Conservation (phyloP, 2,888 invertebrate species). For the Germaria angustata region DNA sequence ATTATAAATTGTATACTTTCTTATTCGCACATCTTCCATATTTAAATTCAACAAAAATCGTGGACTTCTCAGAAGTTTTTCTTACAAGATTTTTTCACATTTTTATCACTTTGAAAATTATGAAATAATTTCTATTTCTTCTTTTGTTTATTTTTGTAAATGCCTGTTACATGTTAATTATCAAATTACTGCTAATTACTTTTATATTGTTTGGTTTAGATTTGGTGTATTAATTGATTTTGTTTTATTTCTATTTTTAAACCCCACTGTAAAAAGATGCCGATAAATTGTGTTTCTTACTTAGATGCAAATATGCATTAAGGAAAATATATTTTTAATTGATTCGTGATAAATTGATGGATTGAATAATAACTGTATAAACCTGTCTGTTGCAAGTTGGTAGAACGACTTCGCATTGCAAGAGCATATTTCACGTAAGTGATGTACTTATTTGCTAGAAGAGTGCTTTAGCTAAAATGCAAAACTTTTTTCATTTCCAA, state of each 20-base stretch:
- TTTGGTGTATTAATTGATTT: not conserved
- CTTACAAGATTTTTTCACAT: not conserved
- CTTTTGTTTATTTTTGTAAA: not conserved
- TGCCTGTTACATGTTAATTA: constrained; percentile 31
- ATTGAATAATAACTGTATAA: no score
- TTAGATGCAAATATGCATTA: no score
- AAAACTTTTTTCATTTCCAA: no score
- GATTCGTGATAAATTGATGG: no score
- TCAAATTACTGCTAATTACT: constrained; percentile 24
- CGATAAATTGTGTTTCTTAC: no score
- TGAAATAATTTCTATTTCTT: not conserved
- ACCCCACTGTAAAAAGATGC: no score
- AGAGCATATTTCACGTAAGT: no score
- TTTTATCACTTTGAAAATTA: constrained; percentile 13
- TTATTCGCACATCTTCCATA: not conserved
- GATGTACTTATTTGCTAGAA: no score
- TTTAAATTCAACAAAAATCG: not conserved
- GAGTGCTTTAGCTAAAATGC: no score
- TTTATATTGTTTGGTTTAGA: constrained; percentile 2
- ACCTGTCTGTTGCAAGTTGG: no score
- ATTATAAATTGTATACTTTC: not conserved
- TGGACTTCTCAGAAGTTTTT: not conserved
- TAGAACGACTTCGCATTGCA: no score
- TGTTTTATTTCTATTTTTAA: not conserved
- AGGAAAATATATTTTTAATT: no score